A percentile compares a stretch with the other conserved stretches of the same genome.
phyloP scores from a whole-genome alignment of 64 coral and sea anemone genomes.

The Montipora foliosa region DNA sequence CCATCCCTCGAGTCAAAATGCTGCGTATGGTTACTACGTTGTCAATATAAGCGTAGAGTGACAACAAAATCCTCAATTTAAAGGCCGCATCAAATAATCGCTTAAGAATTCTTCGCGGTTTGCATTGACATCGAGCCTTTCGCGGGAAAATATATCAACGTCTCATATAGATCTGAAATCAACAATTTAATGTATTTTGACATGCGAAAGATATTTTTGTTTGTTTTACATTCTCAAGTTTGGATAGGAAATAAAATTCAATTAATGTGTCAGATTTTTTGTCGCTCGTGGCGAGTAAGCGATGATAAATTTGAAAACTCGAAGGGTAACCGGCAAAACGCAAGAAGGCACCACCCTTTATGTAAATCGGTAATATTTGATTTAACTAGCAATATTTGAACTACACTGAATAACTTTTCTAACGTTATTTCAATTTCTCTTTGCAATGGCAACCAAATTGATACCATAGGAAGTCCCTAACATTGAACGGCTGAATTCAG shows the following conservation, averaged over 20 bases:
- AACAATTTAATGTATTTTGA: conserved; percentile 35
- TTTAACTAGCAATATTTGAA: background rate
- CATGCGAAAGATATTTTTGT: no score
- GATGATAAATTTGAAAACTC: no score
- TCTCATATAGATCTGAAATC: conserved; percentile 14
- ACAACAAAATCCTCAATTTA: conserved; percentile 8
- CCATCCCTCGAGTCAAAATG: background rate
- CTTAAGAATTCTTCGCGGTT: conserved; percentile 51
- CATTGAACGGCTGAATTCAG: background rate
- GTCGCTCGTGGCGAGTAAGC: no score
- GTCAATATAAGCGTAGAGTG: conserved; percentile 18
- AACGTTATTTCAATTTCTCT: conserved; percentile 23
- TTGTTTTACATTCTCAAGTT: no score
- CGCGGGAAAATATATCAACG: background rate
- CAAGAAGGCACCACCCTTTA: conserved; percentile 4
- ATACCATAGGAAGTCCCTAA: background rate
- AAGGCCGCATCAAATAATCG: conserved; percentile 62
- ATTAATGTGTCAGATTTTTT: background rate
- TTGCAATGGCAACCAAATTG: no score
- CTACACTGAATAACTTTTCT: background rate
- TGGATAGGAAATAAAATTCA: conserved; percentile 20
- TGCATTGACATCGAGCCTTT: conserved; percentile 29
- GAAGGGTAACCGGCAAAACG: no score
- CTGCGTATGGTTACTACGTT: background rate
- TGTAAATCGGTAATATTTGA: conserved; percentile 16